Conservation (phyloP, 2,888 invertebrate genomes). For the Nowickia ferox region DNA sequence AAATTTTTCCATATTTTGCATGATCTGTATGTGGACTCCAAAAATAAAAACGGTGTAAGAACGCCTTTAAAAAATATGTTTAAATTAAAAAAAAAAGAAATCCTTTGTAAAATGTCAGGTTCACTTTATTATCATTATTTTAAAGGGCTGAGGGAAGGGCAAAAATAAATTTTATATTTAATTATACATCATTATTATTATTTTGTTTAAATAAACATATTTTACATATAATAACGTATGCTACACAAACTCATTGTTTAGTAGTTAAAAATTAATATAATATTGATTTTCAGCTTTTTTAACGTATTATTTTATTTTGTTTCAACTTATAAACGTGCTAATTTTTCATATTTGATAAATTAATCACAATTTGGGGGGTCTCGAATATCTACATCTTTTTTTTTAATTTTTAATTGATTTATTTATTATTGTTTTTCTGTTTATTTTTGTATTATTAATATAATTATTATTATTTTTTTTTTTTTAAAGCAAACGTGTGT, state of each 20-base stretch:
- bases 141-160: slow-evolving; percentile 39
- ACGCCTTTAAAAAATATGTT: too few species aligned
- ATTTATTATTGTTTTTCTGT: neutral
- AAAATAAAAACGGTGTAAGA: too few species aligned
- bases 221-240: slow-evolving; percentile 58
- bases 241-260: slow-evolving; percentile 46
- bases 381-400: slow-evolving; percentile 55
- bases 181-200: slow-evolving; percentile 32
- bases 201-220: slow-evolving; percentile 50
- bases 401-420: neutral
- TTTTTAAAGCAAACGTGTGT: neutral
- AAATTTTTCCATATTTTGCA: too few species aligned
- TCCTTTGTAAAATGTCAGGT: slow-evolving; percentile 56
- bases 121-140: slow-evolving; percentile 69
- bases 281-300: slow-evolving; percentile 41
- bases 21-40: too few species aligned
- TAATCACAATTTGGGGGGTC: slow-evolving; percentile 63
- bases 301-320: neutral
- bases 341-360: slow-evolving; percentile 34
- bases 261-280: slow-evolving; percentile 60
- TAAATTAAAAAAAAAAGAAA: slow-evolving; percentile 17
- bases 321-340: slow-evolving; percentile 50
- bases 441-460: neutral
- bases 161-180: slow-evolving; percentile 43
- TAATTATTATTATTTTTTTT: neutral